A percentile compares a stretch with the other conserved stretches of the same genome.
These are phyloP conservation scores for Seriola dumerili DNA, from an alignment of 2,113 vertebrate species.

Conservation along the genomic window DNA sequence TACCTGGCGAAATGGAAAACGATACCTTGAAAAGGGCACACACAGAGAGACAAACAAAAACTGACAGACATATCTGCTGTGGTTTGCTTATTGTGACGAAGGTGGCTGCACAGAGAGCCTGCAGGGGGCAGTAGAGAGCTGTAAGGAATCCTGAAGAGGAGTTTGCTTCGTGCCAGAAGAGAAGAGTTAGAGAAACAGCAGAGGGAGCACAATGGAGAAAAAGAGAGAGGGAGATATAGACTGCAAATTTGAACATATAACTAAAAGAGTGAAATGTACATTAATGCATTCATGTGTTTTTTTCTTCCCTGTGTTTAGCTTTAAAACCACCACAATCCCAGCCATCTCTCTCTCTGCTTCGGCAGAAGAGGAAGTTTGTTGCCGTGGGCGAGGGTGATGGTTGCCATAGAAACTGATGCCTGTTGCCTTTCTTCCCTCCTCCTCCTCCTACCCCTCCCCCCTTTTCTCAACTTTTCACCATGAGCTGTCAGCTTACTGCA, in stretches of 20 bases:
- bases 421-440: slow-evolving; percentile 54
- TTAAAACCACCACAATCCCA: slow-evolving; percentile 17
- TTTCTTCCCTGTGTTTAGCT: slow-evolving; percentile 15
- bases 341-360: slow-evolving; percentile 59
- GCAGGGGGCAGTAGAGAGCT: slow-evolving; percentile 77
- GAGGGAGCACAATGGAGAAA: neutral
- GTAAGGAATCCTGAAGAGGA: slow-evolving; percentile 26
- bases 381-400: slow-evolving; percentile 74
- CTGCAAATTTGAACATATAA: slow-evolving; percentile 38
- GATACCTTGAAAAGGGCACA: neutral
- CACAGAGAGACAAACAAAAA: neutral
- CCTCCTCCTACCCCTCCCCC: neutral
- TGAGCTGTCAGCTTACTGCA: slow-evolving; percentile 61
- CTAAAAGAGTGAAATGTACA: slow-evolving; percentile 19
- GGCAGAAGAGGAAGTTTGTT: slow-evolving; percentile 73
- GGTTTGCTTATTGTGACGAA: neutral
- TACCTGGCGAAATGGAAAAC: neutral
- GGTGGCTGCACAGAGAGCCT: slow-evolving; percentile 12
- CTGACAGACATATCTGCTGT: slow-evolving; percentile 15
- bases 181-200: slow-evolving; percentile 28
- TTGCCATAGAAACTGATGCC: slow-evolving; percentile 81
- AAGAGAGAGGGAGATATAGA: neutral
- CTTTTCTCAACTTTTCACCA: slow-evolving; percentile 63
- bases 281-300: slow-evolving; percentile 9
- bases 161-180: slow-evolving; percentile 31